Conservation (phyloP, 2,113 vertebrate species). For the Toxostoma redivivum region DNA sequence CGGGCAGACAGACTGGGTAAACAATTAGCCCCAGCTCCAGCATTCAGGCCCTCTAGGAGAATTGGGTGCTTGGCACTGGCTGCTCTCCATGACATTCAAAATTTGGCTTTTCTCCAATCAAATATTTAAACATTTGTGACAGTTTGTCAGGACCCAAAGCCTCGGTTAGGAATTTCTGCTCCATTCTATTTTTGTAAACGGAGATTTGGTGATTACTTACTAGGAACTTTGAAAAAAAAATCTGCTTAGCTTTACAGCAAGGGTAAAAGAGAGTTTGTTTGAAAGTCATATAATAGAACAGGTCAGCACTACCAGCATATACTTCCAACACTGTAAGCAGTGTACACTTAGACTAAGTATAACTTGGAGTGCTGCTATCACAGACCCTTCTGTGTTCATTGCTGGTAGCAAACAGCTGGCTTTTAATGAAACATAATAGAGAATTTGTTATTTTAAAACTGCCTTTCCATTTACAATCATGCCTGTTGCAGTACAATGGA, state of each 20-base stretch:
- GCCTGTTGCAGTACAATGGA: background rate
- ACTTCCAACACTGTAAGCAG: background rate
- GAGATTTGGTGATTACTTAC: background rate
- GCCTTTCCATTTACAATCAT: slow-evolving; percentile 3
- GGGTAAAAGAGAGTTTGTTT: background rate
- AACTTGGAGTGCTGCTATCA: background rate
- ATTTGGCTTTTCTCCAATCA: slow-evolving; percentile 43
- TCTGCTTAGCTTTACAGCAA: background rate
- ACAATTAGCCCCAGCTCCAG: background rate
- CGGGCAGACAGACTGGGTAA: background rate
- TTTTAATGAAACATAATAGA: slow-evolving; percentile 27
- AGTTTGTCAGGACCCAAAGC: background rate
- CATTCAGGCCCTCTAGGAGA: background rate
- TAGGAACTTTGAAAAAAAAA: background rate
- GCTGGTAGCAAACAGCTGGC: background rate
- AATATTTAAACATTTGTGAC: slow-evolving; percentile 1
- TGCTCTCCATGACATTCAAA: slow-evolving; percentile 26
- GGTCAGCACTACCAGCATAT: background rate
- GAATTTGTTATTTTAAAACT: slow-evolving; percentile 42
- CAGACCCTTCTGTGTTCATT: background rate
- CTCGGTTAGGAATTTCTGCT: slow-evolving; percentile 7
- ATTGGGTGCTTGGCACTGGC: background rate
- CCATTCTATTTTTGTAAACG: background rate
- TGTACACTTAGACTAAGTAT: background rate
- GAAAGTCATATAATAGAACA: background rate